phyloP scores from a whole-genome alignment of 2,888 invertebrate species.

The Chymomyza fuscimana region DNA sequence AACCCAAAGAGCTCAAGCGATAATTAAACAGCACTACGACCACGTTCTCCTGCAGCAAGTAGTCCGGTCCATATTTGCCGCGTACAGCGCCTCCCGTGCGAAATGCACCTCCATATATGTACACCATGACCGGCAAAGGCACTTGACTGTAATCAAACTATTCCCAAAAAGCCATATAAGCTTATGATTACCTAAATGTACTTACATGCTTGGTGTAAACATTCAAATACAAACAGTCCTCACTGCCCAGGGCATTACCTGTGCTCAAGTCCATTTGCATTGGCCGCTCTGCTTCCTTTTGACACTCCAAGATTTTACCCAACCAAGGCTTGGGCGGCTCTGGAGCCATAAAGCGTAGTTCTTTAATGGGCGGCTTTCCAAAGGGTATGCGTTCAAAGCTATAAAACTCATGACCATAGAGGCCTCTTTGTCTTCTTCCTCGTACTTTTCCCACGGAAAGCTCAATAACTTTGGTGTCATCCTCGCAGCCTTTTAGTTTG shows the following conservation, averaged over 20 bases:
- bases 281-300: slow-evolving; percentile 40
- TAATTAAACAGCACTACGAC: slow-evolving; percentile 80
- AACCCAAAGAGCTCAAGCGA: slow-evolving; percentile 80
- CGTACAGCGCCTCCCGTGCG: slow-evolving; percentile 77
- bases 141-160: slow-evolving; percentile 44
- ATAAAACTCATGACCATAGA: slow-evolving; percentile 57
- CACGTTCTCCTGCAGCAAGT: slow-evolving; percentile 79
- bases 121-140: slow-evolving; percentile 79
- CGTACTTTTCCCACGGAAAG: slow-evolving; percentile 61
- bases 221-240: slow-evolving; percentile 73
- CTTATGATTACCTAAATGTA: not conserved
- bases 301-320: slow-evolving; percentile 58
- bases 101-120: slow-evolving; percentile 81
- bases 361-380: slow-evolving; percentile 66
- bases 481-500: not conserved
- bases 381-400: slow-evolving; percentile 75
- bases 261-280: slow-evolving; percentile 57
- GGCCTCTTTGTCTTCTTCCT: slow-evolving; percentile 58
- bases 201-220: slow-evolving; percentile 66
- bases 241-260: slow-evolving; percentile 51
- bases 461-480: slow-evolving; percentile 35
- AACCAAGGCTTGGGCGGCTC: slow-evolving; percentile 77
- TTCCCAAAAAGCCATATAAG: not conserved
- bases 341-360: slow-evolving; percentile 71
- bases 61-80: slow-evolving; percentile 78